Percentiles rank a stretch among this genome's conserved stretches.
Evolutionary conservation across 2,888 invertebrate genomes (phyloP).

Genomic region (Anarsia innoxiella): DNA sequence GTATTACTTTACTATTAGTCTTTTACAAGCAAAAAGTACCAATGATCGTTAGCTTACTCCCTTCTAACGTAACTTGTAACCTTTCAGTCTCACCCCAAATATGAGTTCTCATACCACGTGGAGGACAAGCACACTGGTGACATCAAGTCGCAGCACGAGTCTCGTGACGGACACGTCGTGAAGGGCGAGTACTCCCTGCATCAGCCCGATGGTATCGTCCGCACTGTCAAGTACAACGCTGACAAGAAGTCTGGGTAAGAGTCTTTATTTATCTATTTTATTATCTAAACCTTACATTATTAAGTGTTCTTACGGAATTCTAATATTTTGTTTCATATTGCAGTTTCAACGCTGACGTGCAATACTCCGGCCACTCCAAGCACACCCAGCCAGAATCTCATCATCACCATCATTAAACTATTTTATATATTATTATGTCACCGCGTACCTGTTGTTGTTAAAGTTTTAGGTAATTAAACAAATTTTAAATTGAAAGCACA

Average conservation of each 20-base stretch:
- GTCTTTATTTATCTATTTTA: background rate
- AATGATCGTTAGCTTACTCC: too few species aligned
- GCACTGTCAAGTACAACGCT: conserved; percentile 71
- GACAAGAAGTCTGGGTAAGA: conserved; percentile 66
- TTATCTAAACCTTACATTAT: background rate
- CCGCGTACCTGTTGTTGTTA: conserved; percentile 19
- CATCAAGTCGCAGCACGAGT: conserved; percentile 70
- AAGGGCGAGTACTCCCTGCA: conserved; percentile 76
- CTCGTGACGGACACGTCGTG: conserved; percentile 67
- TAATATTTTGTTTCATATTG: conserved; percentile 15
- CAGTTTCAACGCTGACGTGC: conserved; percentile 71
- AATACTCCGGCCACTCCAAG: conserved; percentile 45
- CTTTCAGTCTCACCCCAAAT: conserved; percentile 62
- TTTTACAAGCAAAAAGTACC: too few species aligned
- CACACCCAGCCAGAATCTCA: conserved; percentile 33
- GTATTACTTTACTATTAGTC: too few species aligned
- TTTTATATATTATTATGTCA: conserved; percentile 1
- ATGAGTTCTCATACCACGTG: conserved; percentile 69
- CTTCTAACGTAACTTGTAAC: too few species aligned
- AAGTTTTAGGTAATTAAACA: conserved; percentile 13
- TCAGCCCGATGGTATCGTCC: conserved; percentile 72
- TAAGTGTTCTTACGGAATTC: background rate
- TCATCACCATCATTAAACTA: conserved; percentile 28
- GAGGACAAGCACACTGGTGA: conserved; percentile 73
- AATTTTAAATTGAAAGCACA: too few species aligned